Percentiles rank a stretch among this genome's conserved stretches.
Evolutionary conservation across 2,113 vertebrate species (phyloP).

Genomic region (Fulica atra): DNA sequence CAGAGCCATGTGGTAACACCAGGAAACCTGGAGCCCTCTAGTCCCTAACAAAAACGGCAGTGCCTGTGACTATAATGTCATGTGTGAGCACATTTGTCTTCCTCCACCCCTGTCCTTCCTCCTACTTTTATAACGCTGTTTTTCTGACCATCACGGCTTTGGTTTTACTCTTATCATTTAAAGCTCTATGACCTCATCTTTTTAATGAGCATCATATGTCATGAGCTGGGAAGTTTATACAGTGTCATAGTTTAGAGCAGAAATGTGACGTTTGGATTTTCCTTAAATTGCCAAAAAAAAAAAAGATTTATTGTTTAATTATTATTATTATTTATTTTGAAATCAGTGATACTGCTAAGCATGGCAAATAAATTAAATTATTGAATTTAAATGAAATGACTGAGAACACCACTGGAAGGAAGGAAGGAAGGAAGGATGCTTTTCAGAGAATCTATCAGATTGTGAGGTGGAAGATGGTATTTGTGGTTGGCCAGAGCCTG

Average conservation of each 20-base stretch:
- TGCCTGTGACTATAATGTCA: background rate
- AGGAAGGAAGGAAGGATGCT: background rate
- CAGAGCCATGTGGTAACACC: background rate
- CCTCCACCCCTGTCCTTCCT: background rate
- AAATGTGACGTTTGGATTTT: background rate
- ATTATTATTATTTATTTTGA: background rate
- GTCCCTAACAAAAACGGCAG: background rate
- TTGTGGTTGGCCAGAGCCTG: background rate
- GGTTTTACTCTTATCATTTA: background rate
- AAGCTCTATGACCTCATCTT: background rate
- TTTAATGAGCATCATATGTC: background rate
- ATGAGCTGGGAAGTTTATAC: background rate
- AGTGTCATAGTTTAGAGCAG: background rate
- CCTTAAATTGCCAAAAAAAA: background rate
- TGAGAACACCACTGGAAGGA: background rate
- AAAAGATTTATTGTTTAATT: background rate
- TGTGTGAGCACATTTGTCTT: background rate
- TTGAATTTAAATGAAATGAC: background rate
- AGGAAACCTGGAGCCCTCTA: background rate
- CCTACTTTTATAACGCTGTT: fast-evolving
- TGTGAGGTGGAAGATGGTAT: background rate
- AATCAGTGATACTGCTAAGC: background rate
- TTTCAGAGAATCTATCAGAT: background rate
- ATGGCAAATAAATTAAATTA: background rate
- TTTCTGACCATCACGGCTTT: background rate